phyloP scores from a whole-genome alignment of 2,888 invertebrate species.

The Selenia dentaria region DNA sequence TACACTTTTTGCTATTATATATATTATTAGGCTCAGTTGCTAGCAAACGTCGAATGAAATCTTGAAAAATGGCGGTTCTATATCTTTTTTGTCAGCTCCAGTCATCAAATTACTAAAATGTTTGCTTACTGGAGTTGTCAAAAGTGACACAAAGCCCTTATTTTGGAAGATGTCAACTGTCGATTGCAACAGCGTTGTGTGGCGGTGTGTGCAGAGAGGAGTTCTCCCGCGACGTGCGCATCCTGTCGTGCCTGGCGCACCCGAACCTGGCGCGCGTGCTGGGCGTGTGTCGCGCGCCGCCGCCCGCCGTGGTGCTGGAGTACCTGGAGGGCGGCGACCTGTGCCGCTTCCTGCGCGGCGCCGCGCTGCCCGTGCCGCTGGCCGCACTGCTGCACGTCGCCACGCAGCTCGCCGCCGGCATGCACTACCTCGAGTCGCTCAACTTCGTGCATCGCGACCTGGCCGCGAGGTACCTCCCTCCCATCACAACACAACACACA shows the following conservation, averaged over 20 bases:
- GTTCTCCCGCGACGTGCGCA: slow-evolving; percentile 94
- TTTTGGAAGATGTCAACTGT: no score
- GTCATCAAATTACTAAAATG: no score
- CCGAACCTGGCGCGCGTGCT: slow-evolving; percentile 91
- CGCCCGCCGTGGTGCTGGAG: slow-evolving; percentile 92
- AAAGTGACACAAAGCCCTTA: no score
- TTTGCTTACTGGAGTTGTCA: no score
- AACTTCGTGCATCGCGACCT: slow-evolving; percentile 96
- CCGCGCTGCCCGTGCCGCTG: slow-evolving; percentile 87
- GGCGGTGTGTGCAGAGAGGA: slow-evolving; percentile 87
- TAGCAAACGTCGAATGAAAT: no score
- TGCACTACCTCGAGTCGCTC: slow-evolving; percentile 95
- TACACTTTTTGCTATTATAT: no score
- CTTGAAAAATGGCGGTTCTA: no score
- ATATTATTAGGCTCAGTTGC: no score
- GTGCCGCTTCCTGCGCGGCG: slow-evolving; percentile 90
- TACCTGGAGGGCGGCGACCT: slow-evolving; percentile 93
- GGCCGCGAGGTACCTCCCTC: slow-evolving; percentile 87
- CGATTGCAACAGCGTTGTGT: no score
- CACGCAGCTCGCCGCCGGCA: slow-evolving; percentile 95
- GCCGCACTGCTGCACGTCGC: slow-evolving; percentile 91
- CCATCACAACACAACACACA: no score
- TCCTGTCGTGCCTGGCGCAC: slow-evolving; percentile 92
- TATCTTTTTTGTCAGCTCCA: no score
- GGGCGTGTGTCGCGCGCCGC: slow-evolving; percentile 91